A percentile compares a stretch with the other conserved stretches of the same genome.
These are phyloP conservation scores for Ostrea denselamellosa DNA, from an alignment of 1,140 invertebrate species.

Conservation along the genomic window DNA sequence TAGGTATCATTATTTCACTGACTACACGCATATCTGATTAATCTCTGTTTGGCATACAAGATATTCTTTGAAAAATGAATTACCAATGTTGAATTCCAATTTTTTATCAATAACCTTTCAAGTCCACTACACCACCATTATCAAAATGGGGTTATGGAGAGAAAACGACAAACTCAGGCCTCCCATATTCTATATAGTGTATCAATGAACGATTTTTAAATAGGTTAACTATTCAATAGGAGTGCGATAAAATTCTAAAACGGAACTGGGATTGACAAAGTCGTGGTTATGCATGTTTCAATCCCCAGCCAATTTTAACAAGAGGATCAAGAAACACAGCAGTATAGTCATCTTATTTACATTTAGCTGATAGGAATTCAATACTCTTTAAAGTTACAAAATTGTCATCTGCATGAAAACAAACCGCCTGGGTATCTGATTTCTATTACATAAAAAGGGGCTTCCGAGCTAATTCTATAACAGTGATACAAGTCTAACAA, in stretches of 20 bases:
- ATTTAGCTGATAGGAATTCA: too few species aligned
- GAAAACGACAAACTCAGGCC: not conserved
- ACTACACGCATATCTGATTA: not conserved
- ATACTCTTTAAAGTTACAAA: too few species aligned
- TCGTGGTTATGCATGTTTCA: not conserved
- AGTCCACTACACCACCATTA: not conserved
- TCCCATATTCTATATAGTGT: not conserved
- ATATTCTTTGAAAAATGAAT: conserved; percentile 7
- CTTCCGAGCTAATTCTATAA: too few species aligned
- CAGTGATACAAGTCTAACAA: too few species aligned
- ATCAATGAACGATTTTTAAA: conserved; percentile 21
- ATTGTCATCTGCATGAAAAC: too few species aligned
- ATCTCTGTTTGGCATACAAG: not conserved
- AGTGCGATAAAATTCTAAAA: not conserved
- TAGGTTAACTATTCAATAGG: conserved; percentile 18
- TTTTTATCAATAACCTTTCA: not conserved
- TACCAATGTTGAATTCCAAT: not conserved
- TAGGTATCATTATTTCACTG: not conserved
- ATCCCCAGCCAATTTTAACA: not conserved
- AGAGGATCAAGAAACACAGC: not conserved
- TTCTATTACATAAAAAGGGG: too few species aligned
- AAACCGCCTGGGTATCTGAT: too few species aligned
- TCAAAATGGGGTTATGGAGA: not conserved
- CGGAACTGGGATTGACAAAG: not conserved
- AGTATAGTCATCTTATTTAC: too few species aligned